Conservation (phyloP, 2,113 vertebrate species). For the Gadus chalcogrammus region DNA sequence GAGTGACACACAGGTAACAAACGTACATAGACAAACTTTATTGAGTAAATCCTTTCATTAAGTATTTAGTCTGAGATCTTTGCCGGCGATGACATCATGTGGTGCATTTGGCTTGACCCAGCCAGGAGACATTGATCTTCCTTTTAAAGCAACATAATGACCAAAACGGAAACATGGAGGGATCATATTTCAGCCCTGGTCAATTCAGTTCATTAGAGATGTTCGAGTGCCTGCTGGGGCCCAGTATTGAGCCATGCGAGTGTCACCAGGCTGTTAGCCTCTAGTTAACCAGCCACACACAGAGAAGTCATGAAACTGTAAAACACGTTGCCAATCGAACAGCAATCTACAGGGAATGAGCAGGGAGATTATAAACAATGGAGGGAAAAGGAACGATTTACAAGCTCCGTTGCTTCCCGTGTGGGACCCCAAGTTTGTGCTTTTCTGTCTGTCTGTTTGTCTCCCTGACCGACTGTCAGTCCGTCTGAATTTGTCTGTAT, state of each 20-base stretch:
- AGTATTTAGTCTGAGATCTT: conserved; percentile 69
- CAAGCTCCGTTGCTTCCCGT: background rate
- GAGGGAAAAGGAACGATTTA: background rate
- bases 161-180: conserved; percentile 62
- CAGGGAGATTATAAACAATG: conserved; percentile 20
- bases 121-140: conserved; percentile 72
- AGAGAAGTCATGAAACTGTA: conserved; percentile 46
- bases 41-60: conserved; percentile 64
- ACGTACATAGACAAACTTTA: conserved; percentile 35
- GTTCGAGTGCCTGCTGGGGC: conserved; percentile 62
- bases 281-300: conserved; percentile 45
- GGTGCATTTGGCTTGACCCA: conserved; percentile 59
- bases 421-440: background rate
- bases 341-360: conserved; percentile 35
- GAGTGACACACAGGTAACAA: background rate
- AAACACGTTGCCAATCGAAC: conserved; percentile 35
- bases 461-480: background rate
- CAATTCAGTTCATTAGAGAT: conserved; percentile 70
- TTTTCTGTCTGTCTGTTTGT: background rate
- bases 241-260: conserved; percentile 62
- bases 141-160: conserved; percentile 72
- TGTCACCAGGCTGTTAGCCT: conserved; percentile 60
- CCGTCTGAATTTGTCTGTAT: background rate
- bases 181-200: conserved; percentile 72
- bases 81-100: conserved; percentile 48